phyloP scores from a whole-genome alignment of 2,797 vertebrate genomes.

The Ispidina lecontei region DNA sequence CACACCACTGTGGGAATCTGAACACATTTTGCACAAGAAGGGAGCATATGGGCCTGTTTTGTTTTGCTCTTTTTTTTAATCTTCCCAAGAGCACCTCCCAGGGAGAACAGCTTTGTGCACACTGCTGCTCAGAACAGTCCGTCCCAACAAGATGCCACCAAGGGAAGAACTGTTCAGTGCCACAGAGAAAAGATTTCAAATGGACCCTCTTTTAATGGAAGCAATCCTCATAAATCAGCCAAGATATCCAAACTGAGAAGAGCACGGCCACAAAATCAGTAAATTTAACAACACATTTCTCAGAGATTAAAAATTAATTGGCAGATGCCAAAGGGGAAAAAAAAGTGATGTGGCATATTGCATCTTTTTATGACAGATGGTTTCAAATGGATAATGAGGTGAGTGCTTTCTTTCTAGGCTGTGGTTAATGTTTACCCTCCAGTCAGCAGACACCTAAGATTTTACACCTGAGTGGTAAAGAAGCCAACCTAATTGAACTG shows the following conservation, averaged over 20 bases:
- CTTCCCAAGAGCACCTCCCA: background rate
- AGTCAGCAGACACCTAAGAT: background rate
- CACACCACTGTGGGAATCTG: background rate
- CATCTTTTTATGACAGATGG: conserved; percentile 59
- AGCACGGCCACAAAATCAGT: background rate
- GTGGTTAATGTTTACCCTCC: conserved; percentile 43
- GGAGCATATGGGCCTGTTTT: background rate
- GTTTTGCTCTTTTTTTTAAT: background rate
- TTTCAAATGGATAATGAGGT: conserved; percentile 49
- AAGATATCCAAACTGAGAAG: conserved; percentile 9
- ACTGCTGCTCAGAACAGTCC: background rate
- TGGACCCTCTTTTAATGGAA: background rate
- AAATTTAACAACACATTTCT: conserved; percentile 8
- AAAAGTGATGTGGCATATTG: conserved; percentile 1
- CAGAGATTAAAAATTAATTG: conserved; percentile 5
- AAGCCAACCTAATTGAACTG: background rate
- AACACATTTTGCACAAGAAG: background rate
- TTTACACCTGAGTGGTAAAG: background rate
- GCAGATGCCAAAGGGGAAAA: background rate
- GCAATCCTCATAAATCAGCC: background rate
- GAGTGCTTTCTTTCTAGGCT: conserved; percentile 49
- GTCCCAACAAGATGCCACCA: background rate
- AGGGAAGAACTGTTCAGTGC: background rate
- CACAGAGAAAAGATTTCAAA: background rate
- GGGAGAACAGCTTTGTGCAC: background rate